Evolutionary conservation across 2,888 invertebrate genomes (phyloP), one percentile per base, ranked within the genome.

Genomic region (Himalopsyche anomala): DNA sequence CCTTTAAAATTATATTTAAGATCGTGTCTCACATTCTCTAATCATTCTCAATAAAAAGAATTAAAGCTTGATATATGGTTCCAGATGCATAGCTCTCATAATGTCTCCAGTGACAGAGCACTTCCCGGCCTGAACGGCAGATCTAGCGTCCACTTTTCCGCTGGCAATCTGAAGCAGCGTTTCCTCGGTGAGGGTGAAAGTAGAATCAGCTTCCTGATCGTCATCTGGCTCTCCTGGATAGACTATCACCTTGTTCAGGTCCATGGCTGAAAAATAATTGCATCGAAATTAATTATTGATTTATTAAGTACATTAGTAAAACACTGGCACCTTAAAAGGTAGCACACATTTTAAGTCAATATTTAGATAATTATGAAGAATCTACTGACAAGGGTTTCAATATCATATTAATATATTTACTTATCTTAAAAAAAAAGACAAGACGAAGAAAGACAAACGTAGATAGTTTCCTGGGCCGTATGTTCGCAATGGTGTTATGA

Each of bases 101-200:
- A 93, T 91, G 89, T 93, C 93, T 3, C 93, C 93, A 0, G 93
- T 93, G 89, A 93, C 93, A 3, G 93, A 93, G 87, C 93, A 93
- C 36, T 92, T 89, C 0, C 93, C 93, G 0, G 93, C 92, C 85
- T 93, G 93, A 91, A 93, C 91, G 88, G 93, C 92, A 86, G 90
- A 90, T 17, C 92, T 89, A 0, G 93, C 89, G 62, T 92, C 92
- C 83, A 93, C 92, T 54, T 91, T 90, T 1, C 93, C 93, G 9
- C 89, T 89, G 55, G 93, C 92, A 87, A 93, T 88, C 89, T 92
- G 92, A 82, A 91, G 92, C 90, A 93, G 92, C 89, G 91, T 90
- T 80, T 92, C 91, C 88, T 93, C 93, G 88, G 90, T 92, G 19
- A 93, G 90, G 0, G 93, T 93, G 89, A 93, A 91, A 0, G 93